Conservation (phyloP, 1,140 invertebrate species). For the Aplysia californica region DNA sequence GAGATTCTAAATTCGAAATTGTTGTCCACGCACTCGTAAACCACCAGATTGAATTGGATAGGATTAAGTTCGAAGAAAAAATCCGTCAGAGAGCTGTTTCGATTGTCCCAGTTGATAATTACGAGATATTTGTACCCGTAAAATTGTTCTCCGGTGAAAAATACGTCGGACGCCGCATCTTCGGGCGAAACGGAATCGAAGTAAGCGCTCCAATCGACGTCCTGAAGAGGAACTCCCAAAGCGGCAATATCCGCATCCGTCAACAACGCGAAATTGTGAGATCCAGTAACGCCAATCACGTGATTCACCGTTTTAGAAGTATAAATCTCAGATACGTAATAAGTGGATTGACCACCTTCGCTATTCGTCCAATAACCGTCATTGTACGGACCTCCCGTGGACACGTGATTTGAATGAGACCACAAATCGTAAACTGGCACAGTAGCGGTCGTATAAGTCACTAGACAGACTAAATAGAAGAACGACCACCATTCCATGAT, state of each 20-base stretch:
- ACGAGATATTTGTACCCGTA: neutral
- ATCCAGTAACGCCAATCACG: neutral
- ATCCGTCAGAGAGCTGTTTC: neutral
- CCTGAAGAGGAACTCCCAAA: neutral
- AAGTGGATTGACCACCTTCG: neutral
- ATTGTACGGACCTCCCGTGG: neutral
- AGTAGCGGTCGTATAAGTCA: too few species aligned
- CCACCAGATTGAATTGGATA: neutral
- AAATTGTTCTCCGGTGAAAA: neutral
- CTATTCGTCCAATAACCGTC: neutral
- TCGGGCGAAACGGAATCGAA: neutral
- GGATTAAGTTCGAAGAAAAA: neutral
- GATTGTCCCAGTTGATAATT: neutral
- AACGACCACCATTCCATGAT: neutral
- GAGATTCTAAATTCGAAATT: neutral
- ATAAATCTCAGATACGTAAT: neutral
- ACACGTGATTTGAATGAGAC: neutral
- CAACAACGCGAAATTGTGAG: neutral
- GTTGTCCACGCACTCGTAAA: neutral
- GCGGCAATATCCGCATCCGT: neutral
- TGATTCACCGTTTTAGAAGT: neutral
- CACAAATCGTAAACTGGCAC: neutral
- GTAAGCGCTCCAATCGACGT: neutral
- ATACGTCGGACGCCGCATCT: neutral
- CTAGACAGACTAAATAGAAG: neutral